Evolutionary conservation across 1,140 invertebrate genomes (phyloP).

Genomic region (Mamestra configurata): DNA sequence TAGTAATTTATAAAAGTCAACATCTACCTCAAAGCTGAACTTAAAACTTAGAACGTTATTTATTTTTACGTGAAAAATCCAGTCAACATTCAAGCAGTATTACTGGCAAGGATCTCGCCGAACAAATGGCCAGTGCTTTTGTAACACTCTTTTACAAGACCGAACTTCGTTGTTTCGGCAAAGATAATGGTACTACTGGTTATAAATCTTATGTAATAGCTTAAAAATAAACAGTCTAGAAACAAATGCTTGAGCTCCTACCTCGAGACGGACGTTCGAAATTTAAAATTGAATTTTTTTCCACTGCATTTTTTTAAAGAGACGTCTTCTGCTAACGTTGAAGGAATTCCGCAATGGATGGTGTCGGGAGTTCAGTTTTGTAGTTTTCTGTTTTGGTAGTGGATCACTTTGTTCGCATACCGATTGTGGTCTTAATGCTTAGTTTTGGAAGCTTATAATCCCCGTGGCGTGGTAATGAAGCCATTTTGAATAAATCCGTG

Average conservation of each 20-base stretch:
- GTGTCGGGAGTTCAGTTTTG: neutral
- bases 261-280: conserved; percentile 48
- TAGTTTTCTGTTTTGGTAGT: neutral
- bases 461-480: conserved; percentile 42
- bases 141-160: conserved; percentile 58
- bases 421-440: conserved; percentile 57
- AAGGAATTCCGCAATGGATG: conserved; percentile 4
- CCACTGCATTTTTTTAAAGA: conserved; percentile 18
- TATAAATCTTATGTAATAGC: conserved; percentile 69
- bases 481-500: conserved; percentile 44
- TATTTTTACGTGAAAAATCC: conserved; percentile 37
- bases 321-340: neutral
- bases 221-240: conserved; percentile 70
- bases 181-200: conserved; percentile 66
- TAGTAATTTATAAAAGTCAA: conserved; percentile 34
- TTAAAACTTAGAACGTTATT: conserved; percentile 23
- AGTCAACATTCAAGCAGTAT: conserved; percentile 47
- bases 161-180: conserved; percentile 60
- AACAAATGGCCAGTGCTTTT: conserved; percentile 60
- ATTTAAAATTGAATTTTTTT: conserved; percentile 46
- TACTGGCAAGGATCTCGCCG: conserved; percentile 42
- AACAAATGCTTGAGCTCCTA: conserved; percentile 46
- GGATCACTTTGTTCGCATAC: conserved; percentile 37
- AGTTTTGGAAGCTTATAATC: conserved; percentile 50
- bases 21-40: neutral